A percentile compares a stretch with the other conserved stretches of the same genome.
phyloP scores from a whole-genome alignment of 1,140 invertebrate genomes.

The Campodea augens region DNA sequence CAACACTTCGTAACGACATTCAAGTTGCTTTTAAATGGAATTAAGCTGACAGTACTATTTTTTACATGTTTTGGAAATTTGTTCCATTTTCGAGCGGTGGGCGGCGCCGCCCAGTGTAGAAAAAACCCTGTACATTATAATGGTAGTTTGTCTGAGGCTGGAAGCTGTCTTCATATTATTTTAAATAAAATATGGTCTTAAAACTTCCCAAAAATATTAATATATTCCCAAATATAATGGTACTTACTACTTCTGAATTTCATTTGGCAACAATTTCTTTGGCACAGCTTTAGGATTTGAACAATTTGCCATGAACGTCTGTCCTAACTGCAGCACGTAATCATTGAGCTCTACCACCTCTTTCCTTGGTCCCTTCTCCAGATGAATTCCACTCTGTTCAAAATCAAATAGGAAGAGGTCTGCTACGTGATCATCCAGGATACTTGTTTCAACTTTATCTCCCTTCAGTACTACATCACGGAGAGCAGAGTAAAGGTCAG shows the following conservation, averaged over 20 bases:
- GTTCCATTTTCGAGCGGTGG: no score
- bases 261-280: constrained; percentile 41
- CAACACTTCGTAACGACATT: no score
- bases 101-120: no score
- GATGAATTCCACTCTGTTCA: constrained; percentile 88
- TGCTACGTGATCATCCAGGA: constrained; percentile 65
- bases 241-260: constrained; percentile 54
- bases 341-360: constrained; percentile 72
- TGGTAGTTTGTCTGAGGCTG: no score
- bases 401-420: constrained; percentile 88
- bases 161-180: no score
- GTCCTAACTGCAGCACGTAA: constrained; percentile 56
- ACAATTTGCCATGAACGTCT: constrained; percentile 62
- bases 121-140: no score
- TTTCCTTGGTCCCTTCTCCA: constrained; percentile 51
- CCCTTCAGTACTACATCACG: constrained; percentile 43
- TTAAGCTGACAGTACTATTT: no score
- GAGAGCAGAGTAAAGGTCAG: constrained; percentile 55
- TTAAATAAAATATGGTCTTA: no score
- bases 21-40: no score
- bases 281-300: constrained; percentile 41
- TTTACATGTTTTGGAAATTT: no score
- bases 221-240: no score
- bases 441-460: constrained; percentile 43
- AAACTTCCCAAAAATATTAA: no score